Percentiles rank a stretch among this genome's conserved stretches.
These are phyloP conservation scores for Botrylloides violaceus DNA, from an alignment of 23 tunicate genomes.

Conservation along the genomic window DNA sequence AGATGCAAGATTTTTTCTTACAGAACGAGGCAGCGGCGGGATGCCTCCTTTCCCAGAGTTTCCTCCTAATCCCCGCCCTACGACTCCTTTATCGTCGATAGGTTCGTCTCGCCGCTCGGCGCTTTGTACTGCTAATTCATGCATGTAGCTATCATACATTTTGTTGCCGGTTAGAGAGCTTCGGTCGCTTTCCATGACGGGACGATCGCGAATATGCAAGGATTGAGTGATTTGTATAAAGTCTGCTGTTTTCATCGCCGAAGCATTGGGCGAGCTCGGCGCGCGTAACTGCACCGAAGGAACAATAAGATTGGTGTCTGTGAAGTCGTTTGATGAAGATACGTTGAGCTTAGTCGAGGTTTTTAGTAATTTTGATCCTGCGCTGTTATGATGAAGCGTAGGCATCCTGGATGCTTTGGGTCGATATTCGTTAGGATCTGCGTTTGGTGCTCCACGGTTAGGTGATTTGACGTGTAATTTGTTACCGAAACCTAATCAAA, in stretches of 20 bases:
- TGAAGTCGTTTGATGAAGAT: background rate
- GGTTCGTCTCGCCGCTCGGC: constrained; percentile 19
- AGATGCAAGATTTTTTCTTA: constrained; percentile 11
- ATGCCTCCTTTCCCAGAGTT: constrained; percentile 34
- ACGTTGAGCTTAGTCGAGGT: background rate
- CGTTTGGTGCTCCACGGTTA: background rate
- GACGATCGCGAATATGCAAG: constrained; percentile 23
- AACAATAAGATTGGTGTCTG: background rate
- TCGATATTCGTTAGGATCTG: background rate
- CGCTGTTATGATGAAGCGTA: background rate
- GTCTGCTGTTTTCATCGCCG: constrained; percentile 37
- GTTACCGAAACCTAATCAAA: background rate
- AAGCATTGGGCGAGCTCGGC: background rate
- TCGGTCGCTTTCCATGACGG: constrained; percentile 20
- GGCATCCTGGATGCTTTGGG: background rate
- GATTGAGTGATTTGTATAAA: constrained; percentile 82
- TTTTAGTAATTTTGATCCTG: background rate
- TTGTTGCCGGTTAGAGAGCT: constrained; percentile 36
- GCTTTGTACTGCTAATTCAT: constrained; percentile 40
- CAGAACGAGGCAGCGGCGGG: constrained; percentile 4
- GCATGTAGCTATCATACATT: constrained; percentile 80
- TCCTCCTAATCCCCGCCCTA: constrained; percentile 67
- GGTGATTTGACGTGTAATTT: background rate
- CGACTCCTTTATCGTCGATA: constrained; percentile 6
- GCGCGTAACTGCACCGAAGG: background rate